phyloP scores from a whole-genome alignment of 2,113 vertebrate genomes.

The Corythoichthys intestinalis region DNA sequence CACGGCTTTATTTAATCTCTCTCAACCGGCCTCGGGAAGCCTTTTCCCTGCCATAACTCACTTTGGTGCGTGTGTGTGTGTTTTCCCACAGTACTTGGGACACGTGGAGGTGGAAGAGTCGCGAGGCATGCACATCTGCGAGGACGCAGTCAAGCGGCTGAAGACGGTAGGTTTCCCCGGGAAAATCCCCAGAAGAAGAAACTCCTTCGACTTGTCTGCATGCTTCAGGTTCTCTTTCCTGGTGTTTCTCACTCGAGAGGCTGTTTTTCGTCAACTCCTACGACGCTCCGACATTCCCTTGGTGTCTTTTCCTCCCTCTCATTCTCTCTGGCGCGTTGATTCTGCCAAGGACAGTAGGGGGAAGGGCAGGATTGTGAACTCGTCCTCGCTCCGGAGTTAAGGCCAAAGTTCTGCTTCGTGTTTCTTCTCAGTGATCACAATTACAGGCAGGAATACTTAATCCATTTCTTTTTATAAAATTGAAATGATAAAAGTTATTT shows the following conservation, averaged over 20 bases:
- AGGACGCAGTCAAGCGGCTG: slow-evolving; percentile 96
- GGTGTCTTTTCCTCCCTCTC: slow-evolving; percentile 5
- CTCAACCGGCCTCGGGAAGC: neutral
- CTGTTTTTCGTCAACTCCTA: slow-evolving; percentile 18
- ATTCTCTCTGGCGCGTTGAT: neutral
- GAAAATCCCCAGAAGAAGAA: slow-evolving; percentile 11
- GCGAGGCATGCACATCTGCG: slow-evolving; percentile 98
- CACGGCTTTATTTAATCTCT: slow-evolving; percentile 6
- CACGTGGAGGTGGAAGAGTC: slow-evolving; percentile 98
- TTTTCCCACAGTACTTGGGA: slow-evolving; percentile 83
- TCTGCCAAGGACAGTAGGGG: slow-evolving; percentile 18
- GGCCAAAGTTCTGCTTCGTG: slow-evolving; percentile 4
- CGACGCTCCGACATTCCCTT: slow-evolving; percentile 5
- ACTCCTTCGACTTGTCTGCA: neutral
- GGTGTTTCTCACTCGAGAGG: slow-evolving; percentile 8
- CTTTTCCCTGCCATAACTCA: slow-evolving; percentile 21
- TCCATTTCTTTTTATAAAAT: too few species aligned
- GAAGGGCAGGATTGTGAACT: slow-evolving; percentile 28
- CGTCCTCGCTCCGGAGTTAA: neutral
- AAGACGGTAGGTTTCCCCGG: slow-evolving; percentile 87
- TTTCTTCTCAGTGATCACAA: neutral
- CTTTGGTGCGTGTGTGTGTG: neutral
- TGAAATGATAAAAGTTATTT: too few species aligned
- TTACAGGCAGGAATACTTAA: too few species aligned
- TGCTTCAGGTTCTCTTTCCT: slow-evolving; percentile 8